Percentiles rank a stretch among this genome's conserved stretches.
Conservation (phyloP, 2,113 vertebrate genomes). For the Nothobranchius kuhntae region DNA sequence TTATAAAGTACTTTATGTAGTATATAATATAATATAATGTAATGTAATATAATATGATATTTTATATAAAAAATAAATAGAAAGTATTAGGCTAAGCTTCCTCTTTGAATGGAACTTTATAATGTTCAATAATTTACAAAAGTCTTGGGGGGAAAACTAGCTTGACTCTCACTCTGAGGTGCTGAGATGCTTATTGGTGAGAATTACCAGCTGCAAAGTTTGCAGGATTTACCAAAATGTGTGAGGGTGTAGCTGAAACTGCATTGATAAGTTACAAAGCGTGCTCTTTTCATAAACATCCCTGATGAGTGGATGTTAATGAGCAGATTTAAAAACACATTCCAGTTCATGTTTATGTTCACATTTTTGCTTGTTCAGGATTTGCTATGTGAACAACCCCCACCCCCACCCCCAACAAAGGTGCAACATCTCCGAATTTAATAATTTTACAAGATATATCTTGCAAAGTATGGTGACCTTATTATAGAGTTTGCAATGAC, state of each 20-base stretch:
- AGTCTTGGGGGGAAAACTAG: background rate
- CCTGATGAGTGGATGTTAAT: constrained; percentile 14
- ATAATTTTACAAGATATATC: background rate
- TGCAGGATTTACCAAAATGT: constrained; percentile 38
- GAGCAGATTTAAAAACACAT: background rate
- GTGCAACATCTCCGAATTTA: constrained; percentile 1
- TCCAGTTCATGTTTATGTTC: constrained; percentile 3
- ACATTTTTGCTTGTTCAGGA: constrained; percentile 8
- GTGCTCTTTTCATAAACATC: constrained; percentile 13
- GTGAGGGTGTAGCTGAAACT: constrained; percentile 19
- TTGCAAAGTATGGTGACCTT: background rate
- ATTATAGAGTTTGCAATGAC: background rate
- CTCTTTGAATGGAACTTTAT: constrained; percentile 1
- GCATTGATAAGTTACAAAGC: constrained; percentile 37
- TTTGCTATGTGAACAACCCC: constrained; percentile 1
- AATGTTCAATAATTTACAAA: constrained; percentile 62
- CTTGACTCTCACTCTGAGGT: constrained; percentile 20
- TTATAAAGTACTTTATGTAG: background rate
- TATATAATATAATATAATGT: no score
- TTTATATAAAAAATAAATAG: background rate
- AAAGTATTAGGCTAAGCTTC: constrained; percentile 7
- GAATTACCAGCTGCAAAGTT: constrained; percentile 32
- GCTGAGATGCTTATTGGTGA: constrained; percentile 37
- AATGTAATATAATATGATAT: no score
- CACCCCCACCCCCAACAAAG: background rate